phyloP scores from a whole-genome alignment of 2,888 invertebrate species.

The Andrena bucephala region DNA sequence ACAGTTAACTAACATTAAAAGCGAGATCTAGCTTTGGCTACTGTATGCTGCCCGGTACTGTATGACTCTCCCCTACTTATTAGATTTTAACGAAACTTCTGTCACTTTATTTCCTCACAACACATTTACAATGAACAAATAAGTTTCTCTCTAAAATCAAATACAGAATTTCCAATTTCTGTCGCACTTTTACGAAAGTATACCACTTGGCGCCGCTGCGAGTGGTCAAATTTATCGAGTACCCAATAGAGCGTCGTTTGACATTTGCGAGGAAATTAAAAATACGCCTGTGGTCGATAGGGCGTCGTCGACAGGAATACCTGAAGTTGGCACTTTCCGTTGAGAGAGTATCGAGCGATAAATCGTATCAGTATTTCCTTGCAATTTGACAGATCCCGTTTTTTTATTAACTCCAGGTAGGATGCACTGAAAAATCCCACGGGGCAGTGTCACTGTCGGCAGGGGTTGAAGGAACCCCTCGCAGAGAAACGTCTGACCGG shows the following conservation, averaged over 20 bases:
- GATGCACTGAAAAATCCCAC: neutral
- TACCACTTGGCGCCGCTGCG: neutral
- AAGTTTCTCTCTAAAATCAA: neutral
- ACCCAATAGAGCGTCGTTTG: constrained; percentile 9
- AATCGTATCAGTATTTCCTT: neutral
- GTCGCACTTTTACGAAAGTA: neutral
- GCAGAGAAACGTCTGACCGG: constrained; percentile 37
- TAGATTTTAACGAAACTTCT: no score
- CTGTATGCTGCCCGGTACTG: no score
- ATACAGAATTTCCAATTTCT: neutral
- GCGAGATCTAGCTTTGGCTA: no score
- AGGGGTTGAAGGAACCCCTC: neutral
- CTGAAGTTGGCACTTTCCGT: constrained; percentile 30
- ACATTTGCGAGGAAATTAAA: constrained; percentile 55
- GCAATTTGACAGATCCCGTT: neutral
- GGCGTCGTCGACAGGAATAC: constrained; percentile 19
- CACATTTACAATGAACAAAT: neutral
- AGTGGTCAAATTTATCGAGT: neutral
- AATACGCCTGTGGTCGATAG: constrained; percentile 43
- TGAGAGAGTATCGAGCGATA: neutral
- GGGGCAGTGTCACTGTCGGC: neutral
- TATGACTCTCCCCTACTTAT: no score
- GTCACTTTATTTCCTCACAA: no score
- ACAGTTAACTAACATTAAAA: no score
- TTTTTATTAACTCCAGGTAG: neutral